Percentiles rank a stretch among this genome's conserved stretches.
phyloP scores from a whole-genome alignment of 2,888 invertebrate genomes.

The Ypsolopha sequella region DNA sequence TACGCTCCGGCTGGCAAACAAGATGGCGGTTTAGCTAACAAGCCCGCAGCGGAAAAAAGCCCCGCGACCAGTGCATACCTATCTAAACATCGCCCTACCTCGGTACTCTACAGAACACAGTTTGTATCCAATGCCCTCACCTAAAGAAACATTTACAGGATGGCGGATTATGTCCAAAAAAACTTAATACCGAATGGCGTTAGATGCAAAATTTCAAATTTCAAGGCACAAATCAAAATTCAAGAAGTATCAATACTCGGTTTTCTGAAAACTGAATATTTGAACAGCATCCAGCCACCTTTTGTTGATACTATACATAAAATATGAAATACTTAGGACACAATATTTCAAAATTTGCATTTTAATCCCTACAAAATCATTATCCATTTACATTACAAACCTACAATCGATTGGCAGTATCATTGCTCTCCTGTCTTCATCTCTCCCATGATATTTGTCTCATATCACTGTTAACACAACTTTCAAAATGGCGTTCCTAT shows the following conservation, averaged over 20 bases:
- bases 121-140: slow-evolving; percentile 58
- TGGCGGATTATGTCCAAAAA: slow-evolving; percentile 24
- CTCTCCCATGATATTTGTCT: slow-evolving; percentile 42
- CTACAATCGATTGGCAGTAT: slow-evolving; percentile 69
- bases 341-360: slow-evolving; percentile 56
- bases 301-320: slow-evolving; percentile 56
- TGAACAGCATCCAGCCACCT: slow-evolving; percentile 32
- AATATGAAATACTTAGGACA: slow-evolving; percentile 55
- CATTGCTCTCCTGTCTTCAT: slow-evolving; percentile 23
- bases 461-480: slow-evolving; percentile 19
- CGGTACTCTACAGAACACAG: slow-evolving; percentile 67
- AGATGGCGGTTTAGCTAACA: slow-evolving; percentile 1
- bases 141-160: slow-evolving; percentile 49
- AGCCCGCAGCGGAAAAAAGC: slow-evolving; percentile 13
- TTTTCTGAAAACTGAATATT: slow-evolving; percentile 10
- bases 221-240: slow-evolving; percentile 18
- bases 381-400: slow-evolving; percentile 51
- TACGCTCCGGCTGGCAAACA: not conserved
- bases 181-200: too few relatives aligned
- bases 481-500: slow-evolving; percentile 15
- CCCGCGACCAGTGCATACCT: slow-evolving; percentile 28
- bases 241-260: too few relatives aligned
- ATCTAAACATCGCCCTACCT: slow-evolving; percentile 58
- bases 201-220: too few relatives aligned
- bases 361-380: slow-evolving; percentile 59